A percentile compares a stretch with the other conserved stretches of the same genome.
Evolutionary conservation across 1,140 invertebrate genomes (phyloP).

Genomic region (Myzus persicae): DNA sequence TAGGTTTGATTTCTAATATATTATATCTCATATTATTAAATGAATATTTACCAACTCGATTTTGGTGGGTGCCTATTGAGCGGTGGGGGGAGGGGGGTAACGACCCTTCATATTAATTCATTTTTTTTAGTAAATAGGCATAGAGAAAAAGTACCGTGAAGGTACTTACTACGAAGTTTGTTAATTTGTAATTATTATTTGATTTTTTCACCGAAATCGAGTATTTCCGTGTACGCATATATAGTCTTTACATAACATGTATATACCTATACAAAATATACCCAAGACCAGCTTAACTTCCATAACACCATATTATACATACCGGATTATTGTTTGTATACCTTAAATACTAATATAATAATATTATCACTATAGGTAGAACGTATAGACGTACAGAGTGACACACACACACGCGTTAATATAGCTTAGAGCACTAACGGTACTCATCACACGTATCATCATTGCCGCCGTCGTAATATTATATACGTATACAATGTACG

Average conservation of each 20-base stretch:
- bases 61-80: background rate
- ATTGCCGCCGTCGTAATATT: background rate
- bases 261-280: background rate
- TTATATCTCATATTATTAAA: background rate
- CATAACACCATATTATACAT: background rate
- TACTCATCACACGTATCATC: background rate
- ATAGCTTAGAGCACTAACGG: constrained; percentile 6
- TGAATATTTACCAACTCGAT: background rate
- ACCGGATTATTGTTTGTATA: background rate
- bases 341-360: background rate
- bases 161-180: background rate
- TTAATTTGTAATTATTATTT: background rate
- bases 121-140: background rate
- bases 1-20: background rate
- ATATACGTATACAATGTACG: too few species aligned
- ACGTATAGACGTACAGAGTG: background rate
- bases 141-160: background rate
- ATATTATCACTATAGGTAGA: background rate
- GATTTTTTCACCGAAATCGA: background rate
- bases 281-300: background rate
- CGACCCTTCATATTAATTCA: background rate
- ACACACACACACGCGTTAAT: background rate
- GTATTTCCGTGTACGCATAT: background rate
- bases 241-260: too few species aligned
- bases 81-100: too few species aligned